phyloP scores from a whole-genome alignment of 2,113 vertebrate species.

The Shinisaurus crocodilurus region DNA sequence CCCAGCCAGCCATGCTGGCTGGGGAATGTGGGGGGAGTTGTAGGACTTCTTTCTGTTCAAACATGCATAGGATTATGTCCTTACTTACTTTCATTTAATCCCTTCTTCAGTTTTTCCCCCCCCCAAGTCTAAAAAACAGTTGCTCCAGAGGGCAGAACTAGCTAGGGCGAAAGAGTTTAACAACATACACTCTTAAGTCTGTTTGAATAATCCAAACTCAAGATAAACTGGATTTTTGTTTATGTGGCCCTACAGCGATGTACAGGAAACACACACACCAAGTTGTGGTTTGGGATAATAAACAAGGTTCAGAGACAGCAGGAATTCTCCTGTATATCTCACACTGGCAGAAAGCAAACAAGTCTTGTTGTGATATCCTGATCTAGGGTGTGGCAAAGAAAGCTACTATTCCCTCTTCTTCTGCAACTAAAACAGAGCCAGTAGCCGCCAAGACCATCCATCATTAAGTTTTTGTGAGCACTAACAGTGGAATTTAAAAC shows the following conservation, averaged over 20 bases:
- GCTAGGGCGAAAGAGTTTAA: neutral
- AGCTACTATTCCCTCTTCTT: neutral
- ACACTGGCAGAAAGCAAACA: neutral
- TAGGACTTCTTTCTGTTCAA: too few relatives aligned
- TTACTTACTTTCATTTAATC: neutral
- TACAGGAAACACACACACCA: neutral
- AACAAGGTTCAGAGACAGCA: neutral
- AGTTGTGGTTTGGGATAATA: constrained; percentile 4
- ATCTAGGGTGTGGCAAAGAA: constrained; percentile 8
- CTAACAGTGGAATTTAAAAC: constrained; percentile 14
- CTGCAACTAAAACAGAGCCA: constrained; percentile 9
- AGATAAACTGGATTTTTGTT: neutral
- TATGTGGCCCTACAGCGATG: neutral
- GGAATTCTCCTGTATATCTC: constrained; percentile 10
- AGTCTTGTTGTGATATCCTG: constrained; percentile 21
- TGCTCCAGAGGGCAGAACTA: too few relatives aligned
- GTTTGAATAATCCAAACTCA: neutral
- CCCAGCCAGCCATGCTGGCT: too few relatives aligned
- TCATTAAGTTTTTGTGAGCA: constrained; percentile 16
- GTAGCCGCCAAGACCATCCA: constrained; percentile 26
- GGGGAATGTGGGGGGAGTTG: too few relatives aligned
- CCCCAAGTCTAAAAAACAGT: neutral
- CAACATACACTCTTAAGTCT: neutral
- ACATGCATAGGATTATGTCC: too few relatives aligned
- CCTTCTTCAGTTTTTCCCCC: too few relatives aligned